Conservation (phyloP, 1,140 invertebrate species). For the Drosophila carrolli region DNA sequence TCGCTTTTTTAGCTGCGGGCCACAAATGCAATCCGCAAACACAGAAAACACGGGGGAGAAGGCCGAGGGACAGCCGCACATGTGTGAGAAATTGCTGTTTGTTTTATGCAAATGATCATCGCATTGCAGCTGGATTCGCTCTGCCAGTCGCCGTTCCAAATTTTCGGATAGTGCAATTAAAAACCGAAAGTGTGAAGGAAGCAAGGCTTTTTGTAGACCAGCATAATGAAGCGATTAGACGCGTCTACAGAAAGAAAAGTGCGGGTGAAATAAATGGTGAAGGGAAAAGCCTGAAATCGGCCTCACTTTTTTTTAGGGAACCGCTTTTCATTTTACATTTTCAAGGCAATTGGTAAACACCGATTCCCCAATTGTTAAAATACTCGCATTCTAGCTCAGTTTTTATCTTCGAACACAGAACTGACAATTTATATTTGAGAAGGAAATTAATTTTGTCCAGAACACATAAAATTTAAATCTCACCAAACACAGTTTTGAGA, state of each 20-base stretch:
- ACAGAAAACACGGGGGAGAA: slow-evolving; percentile 20
- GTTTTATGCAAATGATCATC: slow-evolving; percentile 79
- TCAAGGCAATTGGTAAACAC: background rate
- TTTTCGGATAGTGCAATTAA: slow-evolving; percentile 59
- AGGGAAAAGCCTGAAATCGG: background rate
- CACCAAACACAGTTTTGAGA: background rate
- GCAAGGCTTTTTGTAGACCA: slow-evolving; percentile 5
- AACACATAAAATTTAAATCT: slow-evolving; percentile 1
- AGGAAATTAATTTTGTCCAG: background rate
- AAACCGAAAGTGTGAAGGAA: slow-evolving; percentile 76
- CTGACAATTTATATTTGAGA: slow-evolving; percentile 3
- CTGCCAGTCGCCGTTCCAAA: slow-evolving; percentile 44
- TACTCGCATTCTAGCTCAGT: too few relatives aligned
- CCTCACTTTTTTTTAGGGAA: slow-evolving; percentile 12
- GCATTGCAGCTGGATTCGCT: slow-evolving; percentile 50
- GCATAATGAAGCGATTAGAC: slow-evolving; percentile 30
- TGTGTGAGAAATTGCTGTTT: slow-evolving; percentile 78
- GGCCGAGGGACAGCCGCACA: slow-evolving; percentile 23
- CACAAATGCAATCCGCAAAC: slow-evolving; percentile 55
- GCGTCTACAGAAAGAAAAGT: background rate
- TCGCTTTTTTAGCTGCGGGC: slow-evolving; percentile 70
- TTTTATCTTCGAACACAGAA: too few relatives aligned
- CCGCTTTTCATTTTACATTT: too few relatives aligned
- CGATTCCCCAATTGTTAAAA: too few relatives aligned
- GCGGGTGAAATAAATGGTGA: slow-evolving; percentile 7